Evolutionary conservation across 2,888 invertebrate species (phyloP).

Genomic region (Drosophila picticornis): DNA sequence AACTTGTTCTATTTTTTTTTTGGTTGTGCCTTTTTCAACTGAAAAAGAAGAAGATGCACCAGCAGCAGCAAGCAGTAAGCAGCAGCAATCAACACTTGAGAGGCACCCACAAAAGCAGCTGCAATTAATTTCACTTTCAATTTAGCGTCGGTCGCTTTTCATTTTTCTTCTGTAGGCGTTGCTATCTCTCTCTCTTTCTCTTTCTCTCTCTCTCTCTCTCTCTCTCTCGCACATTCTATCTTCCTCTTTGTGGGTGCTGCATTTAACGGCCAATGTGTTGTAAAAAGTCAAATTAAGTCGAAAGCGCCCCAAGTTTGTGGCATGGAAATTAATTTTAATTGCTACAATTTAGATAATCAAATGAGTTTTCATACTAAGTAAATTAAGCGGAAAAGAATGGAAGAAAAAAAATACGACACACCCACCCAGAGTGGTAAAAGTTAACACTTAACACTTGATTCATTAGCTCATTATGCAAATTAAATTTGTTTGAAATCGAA

Average conservation of each 20-base stretch:
- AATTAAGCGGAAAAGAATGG: slow-evolving; percentile 51
- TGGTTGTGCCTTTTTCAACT: not conserved
- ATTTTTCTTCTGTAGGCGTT: slow-evolving; percentile 18
- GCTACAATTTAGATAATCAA: slow-evolving; percentile 78
- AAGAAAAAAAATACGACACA: slow-evolving; percentile 27
- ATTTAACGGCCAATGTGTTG: slow-evolving; percentile 67
- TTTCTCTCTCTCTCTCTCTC: not conserved
- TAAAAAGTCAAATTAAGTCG: slow-evolving; percentile 31
- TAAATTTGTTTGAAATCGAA: not conserved
- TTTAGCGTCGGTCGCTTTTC: slow-evolving; percentile 62
- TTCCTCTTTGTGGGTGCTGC: slow-evolving; percentile 20
- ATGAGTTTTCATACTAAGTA: slow-evolving; percentile 68
- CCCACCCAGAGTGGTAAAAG: slow-evolving; percentile 36
- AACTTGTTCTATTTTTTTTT: slow-evolving; percentile 11
- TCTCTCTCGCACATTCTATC: not conserved
- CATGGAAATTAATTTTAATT: slow-evolving; percentile 79
- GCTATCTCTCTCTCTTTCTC: not conserved
- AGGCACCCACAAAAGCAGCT: slow-evolving; percentile 55
- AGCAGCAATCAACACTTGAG: slow-evolving; percentile 32
- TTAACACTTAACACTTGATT: slow-evolving; percentile 44
- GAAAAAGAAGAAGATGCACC: not conserved
- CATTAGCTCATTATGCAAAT: slow-evolving; percentile 11
- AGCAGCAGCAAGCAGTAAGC: not conserved
- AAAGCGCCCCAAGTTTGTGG: slow-evolving; percentile 26
- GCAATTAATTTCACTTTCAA: slow-evolving; percentile 82